These are phyloP conservation scores for Anarsia innoxiella DNA, from an alignment of 2,888 invertebrate genomes.

Conservation along the genomic window DNA sequence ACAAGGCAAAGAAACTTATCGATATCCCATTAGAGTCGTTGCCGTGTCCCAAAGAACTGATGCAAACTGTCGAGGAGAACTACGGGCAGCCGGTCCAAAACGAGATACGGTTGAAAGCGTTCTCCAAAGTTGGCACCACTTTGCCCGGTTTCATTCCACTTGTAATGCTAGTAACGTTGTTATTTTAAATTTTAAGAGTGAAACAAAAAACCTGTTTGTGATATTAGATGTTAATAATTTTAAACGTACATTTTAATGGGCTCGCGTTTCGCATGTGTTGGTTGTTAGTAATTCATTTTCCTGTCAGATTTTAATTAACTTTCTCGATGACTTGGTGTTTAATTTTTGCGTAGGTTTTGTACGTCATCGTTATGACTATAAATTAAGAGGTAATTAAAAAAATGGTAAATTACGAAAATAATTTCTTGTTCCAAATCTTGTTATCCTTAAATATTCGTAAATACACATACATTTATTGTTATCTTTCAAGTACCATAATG, in stretches of 20 bases:
- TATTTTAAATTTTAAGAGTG: constrained; percentile 24
- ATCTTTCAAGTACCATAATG: no score
- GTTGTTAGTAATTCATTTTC: not conserved
- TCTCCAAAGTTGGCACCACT: constrained; percentile 39
- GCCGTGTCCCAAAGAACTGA: constrained; percentile 65
- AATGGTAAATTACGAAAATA: no score
- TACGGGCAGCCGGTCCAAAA: constrained; percentile 66
- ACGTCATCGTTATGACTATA: no score
- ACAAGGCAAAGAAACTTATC: constrained; percentile 49
- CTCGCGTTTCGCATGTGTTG: no score
- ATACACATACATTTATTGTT: no score
- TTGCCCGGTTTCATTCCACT: constrained; percentile 37
- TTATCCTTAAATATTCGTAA: no score
- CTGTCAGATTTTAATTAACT: no score
- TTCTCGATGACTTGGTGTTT: no score
- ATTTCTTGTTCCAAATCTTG: no score
- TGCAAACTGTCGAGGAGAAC: constrained; percentile 57
- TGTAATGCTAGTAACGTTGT: constrained; percentile 31
- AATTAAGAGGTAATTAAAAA: no score
- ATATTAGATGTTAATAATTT: constrained; percentile 22
- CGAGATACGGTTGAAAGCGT: constrained; percentile 64
- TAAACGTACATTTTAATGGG: not conserved
- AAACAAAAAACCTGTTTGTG: constrained; percentile 20
- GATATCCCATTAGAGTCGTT: constrained; percentile 59
- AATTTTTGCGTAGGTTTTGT: no score